Evolutionary conservation across 2,797 vertebrate genomes (phyloP).

Genomic region (Peromyscus eremicus): DNA sequence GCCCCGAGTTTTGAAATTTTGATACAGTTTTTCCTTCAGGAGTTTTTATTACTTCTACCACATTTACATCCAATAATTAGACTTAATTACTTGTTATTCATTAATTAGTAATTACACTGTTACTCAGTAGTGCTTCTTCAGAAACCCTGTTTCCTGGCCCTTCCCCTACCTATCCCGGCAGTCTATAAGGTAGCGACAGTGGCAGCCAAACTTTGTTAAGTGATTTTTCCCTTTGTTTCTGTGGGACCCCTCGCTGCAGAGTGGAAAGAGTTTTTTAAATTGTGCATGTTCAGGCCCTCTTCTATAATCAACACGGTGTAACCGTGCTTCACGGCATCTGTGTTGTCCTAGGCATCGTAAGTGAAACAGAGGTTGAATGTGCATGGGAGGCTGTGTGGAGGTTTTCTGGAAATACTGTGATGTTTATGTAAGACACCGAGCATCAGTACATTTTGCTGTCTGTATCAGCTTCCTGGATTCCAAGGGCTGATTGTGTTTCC

Average conservation of each 20-base stretch:
- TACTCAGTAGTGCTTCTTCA: background rate
- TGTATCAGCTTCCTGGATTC: background rate
- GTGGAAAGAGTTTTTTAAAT: background rate
- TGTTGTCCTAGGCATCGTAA: background rate
- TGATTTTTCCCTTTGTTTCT: background rate
- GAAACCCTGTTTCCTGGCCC: background rate
- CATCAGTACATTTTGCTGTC: background rate
- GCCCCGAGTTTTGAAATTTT: background rate
- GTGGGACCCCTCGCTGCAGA: background rate
- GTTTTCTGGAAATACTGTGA: background rate
- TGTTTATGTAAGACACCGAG: background rate
- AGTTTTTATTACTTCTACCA: background rate
- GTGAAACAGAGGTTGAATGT: background rate
- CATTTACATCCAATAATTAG: background rate
- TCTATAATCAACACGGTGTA: no score
- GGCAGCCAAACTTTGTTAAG: background rate
- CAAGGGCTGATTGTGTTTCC: background rate
- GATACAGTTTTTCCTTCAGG: background rate
- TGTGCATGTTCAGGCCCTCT: background rate
- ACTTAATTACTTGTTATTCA: background rate
- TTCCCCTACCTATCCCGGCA: background rate
- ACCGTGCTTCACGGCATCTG: background rate
- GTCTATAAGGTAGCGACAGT: background rate
- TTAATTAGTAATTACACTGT: background rate
- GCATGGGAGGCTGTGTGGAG: background rate